A percentile compares a stretch with the other conserved stretches of the same genome.
Conservation (phyloP, 1,140 invertebrate species). For the Dufourea novaeangliae region DNA sequence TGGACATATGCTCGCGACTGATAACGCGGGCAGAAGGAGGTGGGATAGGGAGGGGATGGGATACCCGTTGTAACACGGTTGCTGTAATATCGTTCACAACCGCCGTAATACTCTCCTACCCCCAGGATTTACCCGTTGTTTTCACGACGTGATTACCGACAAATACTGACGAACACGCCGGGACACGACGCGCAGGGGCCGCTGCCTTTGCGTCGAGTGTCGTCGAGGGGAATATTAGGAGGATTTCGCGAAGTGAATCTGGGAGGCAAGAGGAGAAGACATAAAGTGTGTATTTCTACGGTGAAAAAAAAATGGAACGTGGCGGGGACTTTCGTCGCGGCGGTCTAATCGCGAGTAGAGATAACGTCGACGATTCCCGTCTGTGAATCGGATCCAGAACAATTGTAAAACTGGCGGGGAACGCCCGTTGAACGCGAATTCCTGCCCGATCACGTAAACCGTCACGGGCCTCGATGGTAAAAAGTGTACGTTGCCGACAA, state of each 20-base stretch:
- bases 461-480: neutral
- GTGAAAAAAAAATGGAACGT: too few relatives aligned
- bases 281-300: neutral
- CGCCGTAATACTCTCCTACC: conserved; percentile 53
- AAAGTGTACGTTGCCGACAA: too few relatives aligned
- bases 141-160: conserved; percentile 36
- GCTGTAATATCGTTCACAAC: conserved; percentile 54
- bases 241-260: neutral
- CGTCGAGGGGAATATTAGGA: conserved; percentile 12
- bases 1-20: conserved; percentile 54
- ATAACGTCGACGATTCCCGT: neutral
- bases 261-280: neutral
- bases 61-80: conserved; percentile 49
- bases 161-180: conserved; percentile 37
- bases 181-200: neutral
- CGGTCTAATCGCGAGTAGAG: neutral
- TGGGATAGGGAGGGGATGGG: too few relatives aligned
- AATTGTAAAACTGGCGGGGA: conserved; percentile 32
- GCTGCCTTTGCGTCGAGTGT: too few relatives aligned
- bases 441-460: conserved; percentile 31
- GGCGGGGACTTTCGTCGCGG: neutral
- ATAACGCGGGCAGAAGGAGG: too few relatives aligned
- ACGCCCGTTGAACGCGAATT: conserved; percentile 8
- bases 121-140: conserved; percentile 44
- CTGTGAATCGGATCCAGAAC: conserved; percentile 20